Evolutionary conservation across 2,113 vertebrate species (phyloP).

Genomic region (Siniperca knerii): DNA sequence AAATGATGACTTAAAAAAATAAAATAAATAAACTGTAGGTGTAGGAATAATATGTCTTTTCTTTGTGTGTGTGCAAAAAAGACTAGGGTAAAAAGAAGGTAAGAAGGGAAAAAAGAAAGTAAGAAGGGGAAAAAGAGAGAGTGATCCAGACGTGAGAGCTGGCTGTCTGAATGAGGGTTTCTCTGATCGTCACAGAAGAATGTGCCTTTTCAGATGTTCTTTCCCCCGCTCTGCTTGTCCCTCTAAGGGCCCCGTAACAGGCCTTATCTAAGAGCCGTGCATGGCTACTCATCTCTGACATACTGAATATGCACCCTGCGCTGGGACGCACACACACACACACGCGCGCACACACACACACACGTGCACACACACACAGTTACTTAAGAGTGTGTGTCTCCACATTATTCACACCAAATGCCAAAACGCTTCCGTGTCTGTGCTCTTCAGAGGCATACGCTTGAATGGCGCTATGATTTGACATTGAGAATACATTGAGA

Average conservation of each 20-base stretch:
- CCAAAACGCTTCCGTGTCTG: conserved; percentile 55
- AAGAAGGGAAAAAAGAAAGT: conserved; percentile 13
- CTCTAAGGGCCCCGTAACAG: conserved; percentile 65
- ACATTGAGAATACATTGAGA: conserved; percentile 66
- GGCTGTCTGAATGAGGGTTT: conserved; percentile 53
- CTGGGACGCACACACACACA: conserved; percentile 17
- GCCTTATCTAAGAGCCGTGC: conserved; percentile 67
- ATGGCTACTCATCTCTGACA: conserved; percentile 72
- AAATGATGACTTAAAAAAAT: not conserved
- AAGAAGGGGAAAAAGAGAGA: conserved; percentile 38
- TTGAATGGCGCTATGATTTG: conserved; percentile 44
- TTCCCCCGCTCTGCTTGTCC: conserved; percentile 66
- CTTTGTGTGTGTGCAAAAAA: conserved; percentile 7
- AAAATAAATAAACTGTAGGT: conserved; percentile 4
- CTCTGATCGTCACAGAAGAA: conserved; percentile 64
- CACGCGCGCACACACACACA: conserved; percentile 25
- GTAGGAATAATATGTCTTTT: conserved; percentile 4
- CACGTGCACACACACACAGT: conserved; percentile 6
- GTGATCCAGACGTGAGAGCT: conserved; percentile 50
- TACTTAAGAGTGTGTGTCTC: conserved; percentile 53
- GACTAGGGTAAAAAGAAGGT: not conserved
- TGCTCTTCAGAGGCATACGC: conserved; percentile 52
- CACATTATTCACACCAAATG: conserved; percentile 72
- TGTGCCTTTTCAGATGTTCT: conserved; percentile 64
- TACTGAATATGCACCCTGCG: conserved; percentile 58